Percentiles rank a stretch among this genome's conserved stretches.
These are phyloP conservation scores for Gorsachius magnificus DNA, from an alignment of 2,797 vertebrate genomes.

Conservation along the genomic window DNA sequence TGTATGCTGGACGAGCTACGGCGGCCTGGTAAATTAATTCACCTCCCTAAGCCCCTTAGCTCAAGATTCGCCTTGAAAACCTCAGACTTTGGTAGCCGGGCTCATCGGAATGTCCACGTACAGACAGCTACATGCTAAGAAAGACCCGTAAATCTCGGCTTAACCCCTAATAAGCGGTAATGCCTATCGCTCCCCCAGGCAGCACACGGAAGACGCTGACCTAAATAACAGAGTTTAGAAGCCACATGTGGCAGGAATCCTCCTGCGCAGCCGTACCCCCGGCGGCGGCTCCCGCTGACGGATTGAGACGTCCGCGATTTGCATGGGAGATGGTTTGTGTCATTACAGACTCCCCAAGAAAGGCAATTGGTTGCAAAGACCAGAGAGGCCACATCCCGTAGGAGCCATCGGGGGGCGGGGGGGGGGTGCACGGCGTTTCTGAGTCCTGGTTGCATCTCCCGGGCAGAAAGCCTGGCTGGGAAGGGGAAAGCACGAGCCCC, in stretches of 20 bases:
- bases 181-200: not conserved
- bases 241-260: not conserved
- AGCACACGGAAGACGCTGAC: not conserved
- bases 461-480: not conserved
- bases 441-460: fast-evolving
- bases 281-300: not conserved
- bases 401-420: not conserved
- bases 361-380: not conserved
- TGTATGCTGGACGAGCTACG: not conserved
- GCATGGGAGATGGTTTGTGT: not conserved
- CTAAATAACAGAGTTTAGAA: not conserved
- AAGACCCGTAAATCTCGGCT: not conserved
- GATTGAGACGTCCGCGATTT: not conserved
- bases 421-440: fast-evolving
- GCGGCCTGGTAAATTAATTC: conserved; percentile 41
- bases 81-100: not conserved
- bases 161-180: conserved; percentile 27
- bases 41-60: conserved; percentile 17
- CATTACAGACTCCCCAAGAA: not conserved
- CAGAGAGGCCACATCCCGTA: not conserved
- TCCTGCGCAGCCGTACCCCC: not conserved
- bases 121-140: not conserved
- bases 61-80: conserved; percentile 12
- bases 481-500: not conserved
- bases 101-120: not conserved